Base-by-base conservation (phyloP, 2,797 vertebrate genomes). In the Gymnopithys bicolor region DNA sequence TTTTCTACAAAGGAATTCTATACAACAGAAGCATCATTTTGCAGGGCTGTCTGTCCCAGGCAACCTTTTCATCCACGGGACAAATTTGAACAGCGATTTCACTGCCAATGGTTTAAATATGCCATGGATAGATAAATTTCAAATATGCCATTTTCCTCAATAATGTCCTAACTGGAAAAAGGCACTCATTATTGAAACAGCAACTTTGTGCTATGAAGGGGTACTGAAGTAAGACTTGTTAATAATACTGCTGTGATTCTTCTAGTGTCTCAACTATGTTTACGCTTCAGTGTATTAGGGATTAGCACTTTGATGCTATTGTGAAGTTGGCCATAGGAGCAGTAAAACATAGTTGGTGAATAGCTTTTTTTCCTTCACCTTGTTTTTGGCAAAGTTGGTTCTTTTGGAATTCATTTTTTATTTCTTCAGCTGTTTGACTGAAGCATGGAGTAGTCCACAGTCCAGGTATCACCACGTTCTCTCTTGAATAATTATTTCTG, bases 181-280 rank as follows among this genome's bases (percentile, higher is more conserved):
- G 92, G 89, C 93, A 95, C 92, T 95, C n/a, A 0, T 53, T 94
- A 71, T 87, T 84, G 64, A 89, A 93, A 96, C 71, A 74, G 88
- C 84, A 90, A 46, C 68, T 94, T 70, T 37, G 70, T 37, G 49
- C 56, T 90, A 11, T 52, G 83, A 35, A 64, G 63, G 86, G 56
- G 58, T 80, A 37, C 73, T 69, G 78, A 86, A 95, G 51, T 73
- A 35, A 70, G 66, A 76, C 13, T 66, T 17, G 5, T 59, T 60
- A 64, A 15, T 25, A 63, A 35, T 64, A 70, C 77, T 88, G 83
- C 85, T 91, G 92, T 92, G 76, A 77, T 77, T 67, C 49, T 70
- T 84, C 23, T 18, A 10, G 14, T 62, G 51, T 89, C 84, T 90
- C 77, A 53, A 1, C 67, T 74, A 43, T 60, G 63, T 25, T 68